phyloP scores from a whole-genome alignment of 1,140 invertebrate genomes.

The Paraescarpia echinospica region DNA sequence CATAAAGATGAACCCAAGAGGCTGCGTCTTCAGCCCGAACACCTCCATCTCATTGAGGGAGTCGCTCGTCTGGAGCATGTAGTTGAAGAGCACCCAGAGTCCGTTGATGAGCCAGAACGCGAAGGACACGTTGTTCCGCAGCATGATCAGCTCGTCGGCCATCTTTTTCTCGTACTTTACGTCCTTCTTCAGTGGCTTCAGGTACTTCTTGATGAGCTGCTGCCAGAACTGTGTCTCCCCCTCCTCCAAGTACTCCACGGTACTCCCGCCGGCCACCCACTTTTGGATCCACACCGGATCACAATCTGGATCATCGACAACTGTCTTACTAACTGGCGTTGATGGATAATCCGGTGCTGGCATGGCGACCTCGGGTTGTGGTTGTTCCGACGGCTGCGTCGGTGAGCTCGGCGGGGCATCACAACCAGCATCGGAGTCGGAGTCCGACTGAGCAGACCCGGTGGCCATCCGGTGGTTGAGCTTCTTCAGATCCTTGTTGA shows the following conservation, averaged over 20 bases:
- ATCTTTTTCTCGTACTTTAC: constrained; percentile 40
- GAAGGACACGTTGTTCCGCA: constrained; percentile 45
- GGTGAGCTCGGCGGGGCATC: constrained; percentile 19
- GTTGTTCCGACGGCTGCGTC: constrained; percentile 28
- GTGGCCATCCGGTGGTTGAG: background rate
- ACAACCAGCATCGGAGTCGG: background rate
- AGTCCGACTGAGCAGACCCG: background rate
- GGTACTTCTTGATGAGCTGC: constrained; percentile 48
- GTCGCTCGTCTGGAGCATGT: constrained; percentile 46
- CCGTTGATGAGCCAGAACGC: constrained; percentile 49
- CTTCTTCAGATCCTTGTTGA: constrained; percentile 14
- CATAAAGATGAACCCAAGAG: constrained; percentile 60
- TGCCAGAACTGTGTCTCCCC: constrained; percentile 49
- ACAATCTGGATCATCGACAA: background rate
- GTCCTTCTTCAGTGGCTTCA: constrained; percentile 45
- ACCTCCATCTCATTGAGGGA: background rate
- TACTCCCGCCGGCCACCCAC: background rate
- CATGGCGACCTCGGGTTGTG: background rate
- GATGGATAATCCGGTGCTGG: background rate
- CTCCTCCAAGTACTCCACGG: constrained; percentile 32
- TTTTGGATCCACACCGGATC: constrained; percentile 21
- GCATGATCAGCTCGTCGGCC: constrained; percentile 35
- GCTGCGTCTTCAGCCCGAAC: constrained; percentile 34
- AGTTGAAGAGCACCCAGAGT: constrained; percentile 54
- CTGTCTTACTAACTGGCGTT: background rate